Evolutionary conservation across 2,797 vertebrate species (phyloP), one percentile per base, ranked within the genome.

Genomic region (Chaunax sp.): DNA sequence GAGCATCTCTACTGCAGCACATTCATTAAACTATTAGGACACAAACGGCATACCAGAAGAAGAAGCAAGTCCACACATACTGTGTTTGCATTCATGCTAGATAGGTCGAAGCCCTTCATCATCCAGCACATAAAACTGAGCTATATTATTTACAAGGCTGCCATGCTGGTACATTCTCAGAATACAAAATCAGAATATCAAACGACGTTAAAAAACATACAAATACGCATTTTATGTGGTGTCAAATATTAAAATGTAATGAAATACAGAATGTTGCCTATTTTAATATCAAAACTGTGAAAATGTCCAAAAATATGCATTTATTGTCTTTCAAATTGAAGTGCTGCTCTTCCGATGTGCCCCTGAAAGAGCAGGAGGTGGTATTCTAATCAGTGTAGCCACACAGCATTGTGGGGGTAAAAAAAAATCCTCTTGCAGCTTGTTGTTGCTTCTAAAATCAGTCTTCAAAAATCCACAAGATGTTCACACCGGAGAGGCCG

Each of bases 401-500:
- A 50, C 44, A 46, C 6, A 35, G 33, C 33, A 35, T 1, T 10
- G 33, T 35, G 33, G 33, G 11, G 33, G 8, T 4, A 52, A 4
- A 5, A 9, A 37, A 63, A 28, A 11, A 57, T 68, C 74, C 53
- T 71, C 52, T 41, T 41, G 23, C 3, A 43, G 55, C 0, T 44
- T 57, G 45, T 43, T 59, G 35, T 46, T 46, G 49, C 25, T 65
- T 56, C 19, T 43, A 52, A 75, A 54, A 26, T 94, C 80, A 97
- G 2, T 97, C 94, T 41, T 96, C 96, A 68, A 97, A 99, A 84
- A 99, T 98, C 97, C 98, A 99, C 49, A 99, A 88, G 61, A 99
- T 90, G 61, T 99, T 99, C 73, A 99, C 96, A 47, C 98, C 97
- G 0, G 98, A 99, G 0, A 98, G 91, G 11, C 97, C 97, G 2